phyloP scores from a whole-genome alignment of 2,888 invertebrate species.

The Aspidiotus destructor region DNA sequence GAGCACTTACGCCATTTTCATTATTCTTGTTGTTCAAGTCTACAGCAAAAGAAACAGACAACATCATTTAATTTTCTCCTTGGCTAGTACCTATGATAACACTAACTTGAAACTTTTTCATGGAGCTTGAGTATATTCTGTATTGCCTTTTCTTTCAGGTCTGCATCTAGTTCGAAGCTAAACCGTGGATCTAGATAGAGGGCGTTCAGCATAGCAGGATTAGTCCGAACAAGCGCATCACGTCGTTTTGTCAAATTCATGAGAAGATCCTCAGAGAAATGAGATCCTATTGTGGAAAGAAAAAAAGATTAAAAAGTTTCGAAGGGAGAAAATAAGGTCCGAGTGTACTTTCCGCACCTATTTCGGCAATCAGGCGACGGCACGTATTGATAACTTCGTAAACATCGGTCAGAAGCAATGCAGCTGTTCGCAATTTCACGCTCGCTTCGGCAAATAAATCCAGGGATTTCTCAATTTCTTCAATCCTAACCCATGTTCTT shows the following conservation, averaged over 20 bases:
- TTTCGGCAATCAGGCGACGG: background rate
- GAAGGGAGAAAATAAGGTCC: background rate
- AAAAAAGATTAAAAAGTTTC: background rate
- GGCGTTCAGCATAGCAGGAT: background rate
- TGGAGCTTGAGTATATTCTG: conserved; percentile 7
- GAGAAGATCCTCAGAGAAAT: background rate
- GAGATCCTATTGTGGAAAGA: background rate
- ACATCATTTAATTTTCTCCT: background rate
- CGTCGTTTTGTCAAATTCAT: conserved; percentile 2
- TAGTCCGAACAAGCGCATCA: background rate
- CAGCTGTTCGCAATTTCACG: conserved; percentile 9
- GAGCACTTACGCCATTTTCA: too few species aligned
- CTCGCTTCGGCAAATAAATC: background rate
- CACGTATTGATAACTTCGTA: conserved; percentile 9
- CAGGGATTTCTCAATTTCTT: background rate
- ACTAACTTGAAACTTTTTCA: conserved; percentile 8
- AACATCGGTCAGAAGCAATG: conserved; percentile 11
- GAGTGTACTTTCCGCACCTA: background rate
- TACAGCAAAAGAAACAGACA: background rate
- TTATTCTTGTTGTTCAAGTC: too few species aligned
- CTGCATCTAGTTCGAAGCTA: conserved; percentile 2
- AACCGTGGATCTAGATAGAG: conserved; percentile 18
- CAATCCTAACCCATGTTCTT: background rate
- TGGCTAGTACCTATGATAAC: background rate
- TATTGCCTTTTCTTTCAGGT: background rate